A percentile compares a stretch with the other conserved stretches of the same genome.
Evolutionary conservation across 1,140 invertebrate genomes (phyloP).

Genomic region (Hetaerina americana): DNA sequence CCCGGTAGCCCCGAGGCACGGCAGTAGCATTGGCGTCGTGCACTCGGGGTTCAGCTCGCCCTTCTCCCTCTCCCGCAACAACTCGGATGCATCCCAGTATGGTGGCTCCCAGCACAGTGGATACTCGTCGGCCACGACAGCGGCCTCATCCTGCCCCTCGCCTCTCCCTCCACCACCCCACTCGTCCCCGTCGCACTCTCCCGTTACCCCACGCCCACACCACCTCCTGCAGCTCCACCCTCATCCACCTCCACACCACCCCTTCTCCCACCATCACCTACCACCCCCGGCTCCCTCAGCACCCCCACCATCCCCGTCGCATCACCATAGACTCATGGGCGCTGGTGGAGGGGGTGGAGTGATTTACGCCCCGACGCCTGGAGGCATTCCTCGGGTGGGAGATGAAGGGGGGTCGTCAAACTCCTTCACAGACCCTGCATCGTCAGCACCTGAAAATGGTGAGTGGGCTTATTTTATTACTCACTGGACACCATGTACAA

Average conservation of each 20-base stretch:
- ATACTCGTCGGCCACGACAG: constrained; percentile 50
- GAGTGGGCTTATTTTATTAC: too few species aligned
- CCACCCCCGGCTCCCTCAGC: constrained; percentile 7
- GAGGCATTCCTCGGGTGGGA: background rate
- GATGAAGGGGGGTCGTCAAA: background rate
- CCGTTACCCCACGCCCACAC: constrained; percentile 45
- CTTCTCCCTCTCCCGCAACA: constrained; percentile 64
- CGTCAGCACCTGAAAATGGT: constrained; percentile 1
- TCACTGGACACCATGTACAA: too few species aligned
- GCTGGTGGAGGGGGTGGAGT: constrained; percentile 14
- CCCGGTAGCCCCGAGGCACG: constrained; percentile 67
- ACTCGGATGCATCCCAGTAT: constrained; percentile 68
- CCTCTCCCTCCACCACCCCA: constrained; percentile 39
- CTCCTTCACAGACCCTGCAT: background rate
- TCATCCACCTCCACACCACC: constrained; percentile 33
- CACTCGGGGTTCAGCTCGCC: constrained; percentile 22
- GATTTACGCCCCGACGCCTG: background rate
- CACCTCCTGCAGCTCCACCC: constrained; percentile 16
- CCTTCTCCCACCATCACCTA: constrained; percentile 27
- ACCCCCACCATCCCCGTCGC: constrained; percentile 11
- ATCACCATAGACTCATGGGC: constrained; percentile 22
- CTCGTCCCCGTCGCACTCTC: constrained; percentile 65
- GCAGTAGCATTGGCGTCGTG: constrained; percentile 17
- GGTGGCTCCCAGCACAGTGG: constrained; percentile 45
- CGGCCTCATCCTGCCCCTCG: constrained; percentile 41